Conservation (phyloP, 2,888 invertebrate species). For the Conomelus anceps region DNA sequence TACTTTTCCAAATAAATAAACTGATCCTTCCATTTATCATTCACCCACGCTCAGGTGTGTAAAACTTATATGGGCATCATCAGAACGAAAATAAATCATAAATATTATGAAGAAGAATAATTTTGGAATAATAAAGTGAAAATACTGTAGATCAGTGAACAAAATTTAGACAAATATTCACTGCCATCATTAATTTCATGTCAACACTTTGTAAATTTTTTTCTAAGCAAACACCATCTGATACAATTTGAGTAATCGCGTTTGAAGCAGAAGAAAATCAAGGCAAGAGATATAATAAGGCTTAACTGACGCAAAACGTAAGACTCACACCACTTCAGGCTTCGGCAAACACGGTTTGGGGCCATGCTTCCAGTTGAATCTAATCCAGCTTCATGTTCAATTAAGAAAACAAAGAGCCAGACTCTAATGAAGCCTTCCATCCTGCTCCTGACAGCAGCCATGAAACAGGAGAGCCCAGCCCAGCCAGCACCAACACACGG, state of each 20-base stretch:
- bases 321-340: background rate
- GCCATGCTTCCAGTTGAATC: background rate
- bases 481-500: background rate
- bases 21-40: too few species aligned
- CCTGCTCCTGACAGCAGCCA: background rate
- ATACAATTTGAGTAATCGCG: background rate
- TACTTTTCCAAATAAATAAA: too few species aligned
- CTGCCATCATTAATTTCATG: background rate
- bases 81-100: too few species aligned
- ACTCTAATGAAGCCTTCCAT: background rate
- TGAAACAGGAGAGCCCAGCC: background rate
- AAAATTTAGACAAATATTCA: background rate
- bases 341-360: background rate
- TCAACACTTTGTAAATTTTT: background rate
- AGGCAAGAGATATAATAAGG: background rate
- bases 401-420: conserved; percentile 2
- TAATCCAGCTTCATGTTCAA: conserved; percentile 7
- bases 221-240: background rate
- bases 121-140: too few species aligned
- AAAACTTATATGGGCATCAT: too few species aligned
- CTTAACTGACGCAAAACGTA: background rate
- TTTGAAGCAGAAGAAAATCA: background rate
- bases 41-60: too few species aligned
- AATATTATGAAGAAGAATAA: too few species aligned
- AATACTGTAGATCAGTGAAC: too few species aligned